Evolutionary conservation across 2,888 invertebrate species (phyloP).

Genomic region (Kryphioiulus occultus): DNA sequence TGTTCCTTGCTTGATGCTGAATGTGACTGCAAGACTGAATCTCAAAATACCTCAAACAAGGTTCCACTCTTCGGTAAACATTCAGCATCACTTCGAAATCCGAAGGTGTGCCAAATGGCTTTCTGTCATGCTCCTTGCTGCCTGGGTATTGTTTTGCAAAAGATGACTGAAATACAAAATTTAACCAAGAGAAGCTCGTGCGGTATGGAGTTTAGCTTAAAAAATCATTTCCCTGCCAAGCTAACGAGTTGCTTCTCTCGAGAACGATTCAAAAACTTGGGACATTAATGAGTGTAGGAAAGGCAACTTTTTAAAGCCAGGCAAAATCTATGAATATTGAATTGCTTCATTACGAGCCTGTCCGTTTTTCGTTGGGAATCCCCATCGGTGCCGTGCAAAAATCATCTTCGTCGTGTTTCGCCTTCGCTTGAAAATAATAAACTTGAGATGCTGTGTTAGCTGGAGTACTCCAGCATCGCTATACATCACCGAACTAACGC

Average conservation of each 20-base stretch:
- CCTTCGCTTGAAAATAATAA: slow-evolving; percentile 24
- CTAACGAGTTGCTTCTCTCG: background rate
- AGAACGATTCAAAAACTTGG: slow-evolving; percentile 3
- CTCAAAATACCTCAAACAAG: too few relatives aligned
- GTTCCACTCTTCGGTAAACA: too few relatives aligned
- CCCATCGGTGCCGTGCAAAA: slow-evolving; percentile 28
- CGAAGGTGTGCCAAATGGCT: too few relatives aligned
- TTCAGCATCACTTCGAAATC: too few relatives aligned
- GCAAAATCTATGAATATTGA: slow-evolving; percentile 39
- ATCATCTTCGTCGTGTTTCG: background rate
- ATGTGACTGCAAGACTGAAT: too few relatives aligned
- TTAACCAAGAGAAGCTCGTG: too few relatives aligned
- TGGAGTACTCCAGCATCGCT: background rate
- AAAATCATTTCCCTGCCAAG: background rate
- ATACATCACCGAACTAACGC: background rate
- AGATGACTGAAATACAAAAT: too few relatives aligned
- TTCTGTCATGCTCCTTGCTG: too few relatives aligned
- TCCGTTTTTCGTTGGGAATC: background rate
- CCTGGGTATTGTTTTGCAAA: too few relatives aligned
- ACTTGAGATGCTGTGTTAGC: slow-evolving; percentile 3
- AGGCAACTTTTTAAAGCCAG: background rate
- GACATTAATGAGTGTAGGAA: background rate
- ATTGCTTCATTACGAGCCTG: slow-evolving; percentile 10
- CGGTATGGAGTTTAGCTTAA: too few relatives aligned
- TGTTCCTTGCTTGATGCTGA: too few relatives aligned